Evolutionary conservation across 1,140 invertebrate species (phyloP), one percentile per base, ranked within the genome.

Genomic region (Apis cerana): DNA sequence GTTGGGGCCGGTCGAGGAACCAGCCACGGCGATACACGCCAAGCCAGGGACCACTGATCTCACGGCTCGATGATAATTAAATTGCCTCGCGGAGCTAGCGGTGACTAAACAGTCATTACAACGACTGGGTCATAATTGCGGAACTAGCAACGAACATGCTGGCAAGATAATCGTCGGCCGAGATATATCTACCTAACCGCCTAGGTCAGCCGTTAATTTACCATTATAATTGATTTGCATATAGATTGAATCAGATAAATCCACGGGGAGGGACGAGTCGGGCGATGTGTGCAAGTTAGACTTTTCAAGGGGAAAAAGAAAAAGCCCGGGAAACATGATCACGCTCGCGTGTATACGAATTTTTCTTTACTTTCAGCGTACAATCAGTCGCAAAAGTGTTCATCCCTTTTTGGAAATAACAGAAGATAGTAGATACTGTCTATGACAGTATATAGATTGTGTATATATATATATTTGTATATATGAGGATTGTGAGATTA

Each of bases 211-310:
- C 86, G 89, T 92, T 92, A 91, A 93, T 93, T 93, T 91, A 93
- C 84, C 88, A 92, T 92, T 92, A 91, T 92, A 93, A 93, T 92
- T 92, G 90, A 91, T 92, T 93, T 92, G 91, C 91, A 92, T 92
- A 92, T 92, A 92, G 90, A 92, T 92, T 92, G 91, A 92, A 92
- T 91, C 91, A 87, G 89, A 90, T 92, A 91, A 91, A 92, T 91
- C 84, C 85, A 69, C 54, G 88, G 82, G 87, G 87, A 69, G 82
- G 87, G 87, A 67, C 76, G 83, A 88, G 76, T 84, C 76, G 68
- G 75, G 9, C 4, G 3, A 1, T 13, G 48, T 2, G 3, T 4
- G 12, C n/a, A 12, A 19, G 7, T 15, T 54, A 17, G 72, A 69
- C 58, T n/a, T 58, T 11, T n/a, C 12, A 68, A 11, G 19, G 54